Base-by-base conservation (phyloP, 2,113 vertebrate species). In the Eulemur rufifrons region DNA sequence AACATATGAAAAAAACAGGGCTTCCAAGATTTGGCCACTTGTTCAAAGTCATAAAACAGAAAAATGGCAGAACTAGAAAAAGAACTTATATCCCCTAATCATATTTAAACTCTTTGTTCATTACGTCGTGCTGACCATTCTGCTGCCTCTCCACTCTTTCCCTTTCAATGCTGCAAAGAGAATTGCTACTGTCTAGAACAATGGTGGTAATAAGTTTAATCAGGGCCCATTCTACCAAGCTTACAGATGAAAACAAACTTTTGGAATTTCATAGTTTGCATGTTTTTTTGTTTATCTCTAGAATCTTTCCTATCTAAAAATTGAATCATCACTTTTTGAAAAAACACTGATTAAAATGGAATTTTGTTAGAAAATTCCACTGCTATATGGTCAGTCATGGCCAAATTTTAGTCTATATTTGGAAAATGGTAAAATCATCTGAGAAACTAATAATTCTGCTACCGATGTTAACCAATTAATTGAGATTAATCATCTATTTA, bases 321-420 rank as follows among this genome's bases (percentile, higher is more conserved):
- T 27, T 86, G 17, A 86, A 89, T 17, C 29, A 23, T 74, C 17
- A 87, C 12, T 84, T 13, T 11, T 84, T 66, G 15, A 73, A 89
- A 52, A 96, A 87, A 77, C 29, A 61, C 5, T 52, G 29, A 34
- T 56, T 88, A 77, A 94, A 68, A 73, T 66, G 32, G 14, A 94
- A 94, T 89, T 92, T 92, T 63, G 92, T 23, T 83, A 29, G 56
- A 45, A 91, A 95, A 95, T 85, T 91, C 56, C n/a, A 83, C 25
- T 76, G 66, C 64, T 63, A 37, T 88, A 39, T 74, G 21, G 13
- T 47, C 89, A 52, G 13, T 42, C 27, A 13, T 81, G 74, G 42
- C 52, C 77, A 89, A 78, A 87, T 77, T 77, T 73, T 64, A 88
- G 42, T 64, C 80, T 68, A 15, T 88, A 77, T 64, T 52, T 71